A percentile compares a stretch with the other conserved stretches of the same genome.
phyloP scores from a whole-genome alignment of 2,113 vertebrate genomes.

The Melierax canorus region DNA sequence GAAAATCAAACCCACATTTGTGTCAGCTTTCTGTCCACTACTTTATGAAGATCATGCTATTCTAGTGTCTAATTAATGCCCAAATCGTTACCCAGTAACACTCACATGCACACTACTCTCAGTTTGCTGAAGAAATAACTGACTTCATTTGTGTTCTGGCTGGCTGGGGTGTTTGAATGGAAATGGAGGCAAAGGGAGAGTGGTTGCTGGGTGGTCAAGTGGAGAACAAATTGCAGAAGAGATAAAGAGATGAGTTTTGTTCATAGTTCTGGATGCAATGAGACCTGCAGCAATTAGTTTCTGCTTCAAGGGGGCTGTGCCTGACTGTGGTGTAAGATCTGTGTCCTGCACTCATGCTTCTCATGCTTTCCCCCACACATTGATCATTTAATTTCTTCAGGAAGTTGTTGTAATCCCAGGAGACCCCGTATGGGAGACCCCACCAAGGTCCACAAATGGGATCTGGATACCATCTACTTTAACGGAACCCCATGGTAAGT shows the following conservation, averaged over 20 bases:
- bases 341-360: neutral
- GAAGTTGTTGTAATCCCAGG: neutral
- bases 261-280: neutral
- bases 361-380: fast-evolving
- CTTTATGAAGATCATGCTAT: neutral
- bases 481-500: neutral
- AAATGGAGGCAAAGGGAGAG: neutral
- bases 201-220: neutral
- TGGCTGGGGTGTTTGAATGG: neutral
- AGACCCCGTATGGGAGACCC: neutral
- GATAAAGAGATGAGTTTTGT: neutral
- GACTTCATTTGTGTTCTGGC: neutral
- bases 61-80: neutral
- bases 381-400: neutral
- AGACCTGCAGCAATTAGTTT: neutral
- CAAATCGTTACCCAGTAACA: neutral
- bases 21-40: neutral
- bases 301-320: neutral
- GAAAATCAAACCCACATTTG: neutral
- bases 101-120: neutral
- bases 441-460: neutral
- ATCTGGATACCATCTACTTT: neutral
- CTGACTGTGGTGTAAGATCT: neutral
- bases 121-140: neutral
- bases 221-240: neutral